phyloP scores from a whole-genome alignment of 2,113 vertebrate species.

The Ranitomeya variabilis region DNA sequence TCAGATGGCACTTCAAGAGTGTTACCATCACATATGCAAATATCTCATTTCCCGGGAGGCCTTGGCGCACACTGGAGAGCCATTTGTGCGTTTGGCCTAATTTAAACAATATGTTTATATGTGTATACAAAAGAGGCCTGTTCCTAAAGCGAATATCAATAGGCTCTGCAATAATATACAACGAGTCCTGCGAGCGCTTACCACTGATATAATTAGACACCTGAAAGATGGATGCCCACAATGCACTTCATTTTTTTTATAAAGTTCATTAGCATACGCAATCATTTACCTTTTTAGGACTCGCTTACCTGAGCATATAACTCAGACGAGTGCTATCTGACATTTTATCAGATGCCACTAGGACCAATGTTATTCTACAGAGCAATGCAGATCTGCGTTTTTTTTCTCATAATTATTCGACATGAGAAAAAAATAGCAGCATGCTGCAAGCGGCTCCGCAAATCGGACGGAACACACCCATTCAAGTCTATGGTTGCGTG shows the following conservation, averaged over 20 bases:
- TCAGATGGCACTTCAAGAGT: slow-evolving; percentile 43
- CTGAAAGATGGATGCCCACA: slow-evolving; percentile 31
- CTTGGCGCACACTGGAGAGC: slow-evolving; percentile 23
- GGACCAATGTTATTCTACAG: too few relatives aligned
- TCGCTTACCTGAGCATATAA: too few relatives aligned
- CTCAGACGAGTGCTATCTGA: too few relatives aligned
- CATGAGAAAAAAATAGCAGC: too few relatives aligned
- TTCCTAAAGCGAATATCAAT: slow-evolving; percentile 26
- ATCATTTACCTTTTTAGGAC: background rate
- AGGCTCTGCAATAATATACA: slow-evolving; percentile 47
- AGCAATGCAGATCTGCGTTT: too few relatives aligned
- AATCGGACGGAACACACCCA: too few relatives aligned
- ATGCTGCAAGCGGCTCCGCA: too few relatives aligned
- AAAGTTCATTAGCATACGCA: slow-evolving; percentile 24
- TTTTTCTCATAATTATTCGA: too few relatives aligned
- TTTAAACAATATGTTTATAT: slow-evolving; percentile 50
- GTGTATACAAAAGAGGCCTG: slow-evolving; percentile 42
- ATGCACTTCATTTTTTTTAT: slow-evolving; percentile 25
- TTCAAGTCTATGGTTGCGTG: too few relatives aligned
- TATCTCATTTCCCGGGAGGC: slow-evolving; percentile 42
- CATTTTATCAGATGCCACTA: too few relatives aligned
- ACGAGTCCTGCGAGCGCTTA: slow-evolving; percentile 21
- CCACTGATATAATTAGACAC: slow-evolving; percentile 23
- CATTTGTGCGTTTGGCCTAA: slow-evolving; percentile 46
- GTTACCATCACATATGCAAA: slow-evolving; percentile 50